Evolutionary conservation across 2,113 vertebrate genomes (phyloP).

Genomic region (Alces alces): DNA sequence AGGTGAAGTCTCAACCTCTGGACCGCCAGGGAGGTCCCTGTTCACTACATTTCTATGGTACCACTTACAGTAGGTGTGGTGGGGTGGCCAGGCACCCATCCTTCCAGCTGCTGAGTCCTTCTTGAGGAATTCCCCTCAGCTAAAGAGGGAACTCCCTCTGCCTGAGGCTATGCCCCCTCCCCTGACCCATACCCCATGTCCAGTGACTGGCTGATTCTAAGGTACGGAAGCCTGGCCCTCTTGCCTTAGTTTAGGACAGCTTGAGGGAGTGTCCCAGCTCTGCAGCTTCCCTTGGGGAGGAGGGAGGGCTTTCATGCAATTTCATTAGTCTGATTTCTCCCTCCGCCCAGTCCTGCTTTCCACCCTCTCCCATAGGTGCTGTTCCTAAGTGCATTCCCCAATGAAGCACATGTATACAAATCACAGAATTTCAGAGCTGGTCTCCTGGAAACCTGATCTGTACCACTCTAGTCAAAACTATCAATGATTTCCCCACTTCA

Average conservation of each 20-base stretch:
- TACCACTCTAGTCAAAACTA: neutral
- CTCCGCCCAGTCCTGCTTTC: neutral
- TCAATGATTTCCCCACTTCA: neutral
- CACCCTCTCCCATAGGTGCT: neutral
- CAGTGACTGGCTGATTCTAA: neutral
- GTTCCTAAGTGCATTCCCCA: neutral
- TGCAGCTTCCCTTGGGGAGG: neutral
- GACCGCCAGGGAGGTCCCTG: no score
- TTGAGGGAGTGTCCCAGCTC: neutral
- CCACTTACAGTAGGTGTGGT: neutral
- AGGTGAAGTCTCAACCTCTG: no score
- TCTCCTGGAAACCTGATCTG: conserved; percentile 14
- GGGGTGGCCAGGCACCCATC: neutral
- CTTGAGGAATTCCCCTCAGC: neutral
- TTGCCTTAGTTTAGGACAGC: neutral
- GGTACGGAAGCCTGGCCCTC: neutral
- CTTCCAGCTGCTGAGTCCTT: neutral
- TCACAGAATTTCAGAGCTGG: neutral
- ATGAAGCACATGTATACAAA: neutral
- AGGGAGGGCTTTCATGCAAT: neutral
- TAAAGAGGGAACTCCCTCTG: neutral
- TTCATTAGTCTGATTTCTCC: neutral
- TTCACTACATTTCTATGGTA: neutral
- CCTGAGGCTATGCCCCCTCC: neutral
- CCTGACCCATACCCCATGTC: neutral